phyloP scores from a whole-genome alignment of 1,140 invertebrate species.

The Oscheius sp. region DNA sequence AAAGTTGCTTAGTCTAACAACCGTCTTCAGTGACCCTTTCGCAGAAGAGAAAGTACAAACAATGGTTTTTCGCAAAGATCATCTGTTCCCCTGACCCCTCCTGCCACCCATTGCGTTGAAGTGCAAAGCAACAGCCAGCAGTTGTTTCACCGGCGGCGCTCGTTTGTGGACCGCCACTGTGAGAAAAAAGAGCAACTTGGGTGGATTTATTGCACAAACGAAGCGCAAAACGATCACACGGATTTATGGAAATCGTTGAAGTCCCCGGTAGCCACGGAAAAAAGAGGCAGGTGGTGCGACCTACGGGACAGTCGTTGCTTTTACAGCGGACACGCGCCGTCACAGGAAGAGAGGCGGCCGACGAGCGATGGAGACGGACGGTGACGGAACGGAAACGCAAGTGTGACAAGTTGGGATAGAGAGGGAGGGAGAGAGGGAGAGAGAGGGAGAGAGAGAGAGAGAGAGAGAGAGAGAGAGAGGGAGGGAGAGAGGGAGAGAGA shows the following conservation, averaged over 20 bases:
- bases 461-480: not conserved
- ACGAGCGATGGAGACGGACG: not conserved
- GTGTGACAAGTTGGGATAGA: not conserved
- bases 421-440: not conserved
- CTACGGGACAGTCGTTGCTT: not conserved
- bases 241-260: not conserved
- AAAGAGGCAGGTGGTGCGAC: not conserved
- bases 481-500: not conserved
- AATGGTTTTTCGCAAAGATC: too few species aligned
- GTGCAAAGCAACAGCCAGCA: too few species aligned
- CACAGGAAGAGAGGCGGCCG: not conserved
- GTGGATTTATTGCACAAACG: not conserved
- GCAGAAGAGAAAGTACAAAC: too few species aligned
- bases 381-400: not conserved
- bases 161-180: not conserved
- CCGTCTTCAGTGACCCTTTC: too few species aligned
- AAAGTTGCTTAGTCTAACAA: too few species aligned
- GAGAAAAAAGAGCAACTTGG: constrained; percentile 3
- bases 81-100: too few species aligned
- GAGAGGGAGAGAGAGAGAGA: not conserved
- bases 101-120: too few species aligned
- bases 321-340: not conserved
- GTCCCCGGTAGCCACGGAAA: not conserved
- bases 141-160: too few species aligned
- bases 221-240: not conserved